Evolutionary conservation across 2,797 vertebrate species (phyloP).

Genomic region (Enteromius unitaeniatus): DNA sequence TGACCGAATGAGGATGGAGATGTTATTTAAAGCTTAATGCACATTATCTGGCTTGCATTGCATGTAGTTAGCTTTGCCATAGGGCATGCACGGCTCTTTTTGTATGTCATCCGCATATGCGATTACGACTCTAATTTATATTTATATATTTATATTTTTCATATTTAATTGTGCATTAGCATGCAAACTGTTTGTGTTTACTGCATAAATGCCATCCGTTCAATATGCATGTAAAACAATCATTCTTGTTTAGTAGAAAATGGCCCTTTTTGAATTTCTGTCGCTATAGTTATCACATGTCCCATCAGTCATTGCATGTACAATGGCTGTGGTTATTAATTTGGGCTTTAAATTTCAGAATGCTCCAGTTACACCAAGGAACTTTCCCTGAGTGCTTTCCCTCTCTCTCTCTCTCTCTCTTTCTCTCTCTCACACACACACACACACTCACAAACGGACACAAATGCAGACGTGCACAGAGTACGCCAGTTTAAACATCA

Average conservation of each 20-base stretch:
- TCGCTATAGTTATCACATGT: constrained; percentile 47
- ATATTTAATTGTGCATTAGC: constrained; percentile 51
- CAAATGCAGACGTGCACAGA: constrained; percentile 26
- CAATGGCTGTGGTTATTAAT: constrained; percentile 52
- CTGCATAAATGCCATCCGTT: constrained; percentile 18
- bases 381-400: constrained; percentile 41
- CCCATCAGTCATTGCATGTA: constrained; percentile 42
- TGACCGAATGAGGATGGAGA: constrained; percentile 1
- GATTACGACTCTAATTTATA: background rate
- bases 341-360: constrained; percentile 53
- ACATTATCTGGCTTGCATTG: constrained; percentile 12
- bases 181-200: constrained; percentile 12
- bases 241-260: constrained; percentile 22
- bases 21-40: constrained; percentile 33
- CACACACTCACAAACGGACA: constrained; percentile 46
- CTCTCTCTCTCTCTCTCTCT: constrained; percentile 32
- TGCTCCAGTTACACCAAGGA: constrained; percentile 50
- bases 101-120: constrained; percentile 24
- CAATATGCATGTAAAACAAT: constrained; percentile 34
- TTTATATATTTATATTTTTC: background rate
- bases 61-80: constrained; percentile 19
- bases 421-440: constrained; percentile 31
- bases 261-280: constrained; percentile 33
- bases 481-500: constrained; percentile 50
- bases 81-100: constrained; percentile 57